Evolutionary conservation across 2,113 vertebrate genomes (phyloP), one percentile per base, ranked within the genome.

Genomic region (Mormyrus lacerda): DNA sequence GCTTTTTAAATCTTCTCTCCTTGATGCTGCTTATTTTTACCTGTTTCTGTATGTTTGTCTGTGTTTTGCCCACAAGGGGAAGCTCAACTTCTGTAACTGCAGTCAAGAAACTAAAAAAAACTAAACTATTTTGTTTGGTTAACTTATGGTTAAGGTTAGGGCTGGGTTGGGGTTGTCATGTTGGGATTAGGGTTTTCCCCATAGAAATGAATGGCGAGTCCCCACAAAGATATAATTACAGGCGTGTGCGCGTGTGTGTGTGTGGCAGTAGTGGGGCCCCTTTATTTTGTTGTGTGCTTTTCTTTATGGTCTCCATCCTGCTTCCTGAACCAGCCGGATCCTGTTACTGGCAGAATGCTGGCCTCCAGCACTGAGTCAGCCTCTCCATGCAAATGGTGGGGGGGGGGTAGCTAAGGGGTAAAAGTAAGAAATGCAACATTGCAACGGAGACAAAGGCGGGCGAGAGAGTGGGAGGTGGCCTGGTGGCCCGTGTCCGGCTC

Each of bases 331-430:
- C 65, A 73, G 65, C 61, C 87, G 55, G 87, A 89, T 93, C 91
- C 92, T 93, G 93, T 92, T 93, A 92, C 92, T 92, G 92, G 8
- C 90, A 31, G 89, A 91, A 91, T 94, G 91, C 90, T 92, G 92
- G 89, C 93, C 55, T 91, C 93, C 94, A 92, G 94, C 92, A 93
- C 92, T 94, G 94, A 95, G 92, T 93, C 91, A 92, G 90, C 90
- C 91, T 87, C 90, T 91, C 90, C 88, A 96, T 95, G 94, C 94
- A 95, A 95, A 95, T 95, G 89, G 79, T 90, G 94, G 94, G 93
- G 92, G 93, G 9, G 55, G 58, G 24, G 65, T 11, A 31, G n/a
- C 31, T 39, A n/a, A 69, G 17, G 86, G 31, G 58, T 61, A 48
- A 69, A 9, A 53, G 39, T 58, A 73, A 83, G 31, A 83, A 47